These are phyloP conservation scores for Brachylomia viminalis DNA, from an alignment of 2,888 invertebrate species.

Conservation along the genomic window DNA sequence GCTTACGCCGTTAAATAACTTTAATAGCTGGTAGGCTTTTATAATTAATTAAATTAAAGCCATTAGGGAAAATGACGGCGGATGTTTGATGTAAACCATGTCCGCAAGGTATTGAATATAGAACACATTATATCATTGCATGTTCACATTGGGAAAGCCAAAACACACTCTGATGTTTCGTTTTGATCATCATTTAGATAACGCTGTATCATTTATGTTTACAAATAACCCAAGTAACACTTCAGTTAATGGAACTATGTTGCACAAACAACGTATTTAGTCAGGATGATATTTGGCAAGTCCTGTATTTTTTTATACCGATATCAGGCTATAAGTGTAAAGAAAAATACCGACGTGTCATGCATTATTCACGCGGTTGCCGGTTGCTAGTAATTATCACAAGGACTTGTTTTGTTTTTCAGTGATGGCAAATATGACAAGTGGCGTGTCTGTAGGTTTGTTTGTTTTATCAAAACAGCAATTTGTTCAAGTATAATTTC, in stretches of 20 bases:
- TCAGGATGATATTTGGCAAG: slow-evolving; percentile 1
- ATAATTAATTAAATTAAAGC: slow-evolving; percentile 57
- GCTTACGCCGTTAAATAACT: slow-evolving; percentile 36
- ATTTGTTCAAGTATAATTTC: slow-evolving; percentile 17
- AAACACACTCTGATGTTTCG: slow-evolving; percentile 36
- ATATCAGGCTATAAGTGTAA: too few species aligned
- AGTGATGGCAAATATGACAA: neutral
- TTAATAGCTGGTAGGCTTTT: slow-evolving; percentile 50
- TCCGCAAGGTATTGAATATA: slow-evolving; percentile 58
- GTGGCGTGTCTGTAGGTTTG: neutral
- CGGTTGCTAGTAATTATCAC: neutral
- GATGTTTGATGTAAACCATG: slow-evolving; percentile 48
- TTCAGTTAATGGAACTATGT: slow-evolving; percentile 16
- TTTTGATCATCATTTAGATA: slow-evolving; percentile 55
- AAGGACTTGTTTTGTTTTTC: slow-evolving; percentile 11
- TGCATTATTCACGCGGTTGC: neutral
- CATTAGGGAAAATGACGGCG: slow-evolving; percentile 49
- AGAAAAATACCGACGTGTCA: too few species aligned
- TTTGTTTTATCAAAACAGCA: neutral
- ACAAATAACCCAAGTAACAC: slow-evolving; percentile 23
- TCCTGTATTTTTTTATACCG: neutral
- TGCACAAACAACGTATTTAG: slow-evolving; percentile 10
- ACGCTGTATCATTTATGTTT: slow-evolving; percentile 20
- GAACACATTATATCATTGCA: slow-evolving; percentile 48
- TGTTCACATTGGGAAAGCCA: slow-evolving; percentile 34